Conservation (phyloP, 2,888 invertebrate genomes). For the Periphyllus acericola region DNA sequence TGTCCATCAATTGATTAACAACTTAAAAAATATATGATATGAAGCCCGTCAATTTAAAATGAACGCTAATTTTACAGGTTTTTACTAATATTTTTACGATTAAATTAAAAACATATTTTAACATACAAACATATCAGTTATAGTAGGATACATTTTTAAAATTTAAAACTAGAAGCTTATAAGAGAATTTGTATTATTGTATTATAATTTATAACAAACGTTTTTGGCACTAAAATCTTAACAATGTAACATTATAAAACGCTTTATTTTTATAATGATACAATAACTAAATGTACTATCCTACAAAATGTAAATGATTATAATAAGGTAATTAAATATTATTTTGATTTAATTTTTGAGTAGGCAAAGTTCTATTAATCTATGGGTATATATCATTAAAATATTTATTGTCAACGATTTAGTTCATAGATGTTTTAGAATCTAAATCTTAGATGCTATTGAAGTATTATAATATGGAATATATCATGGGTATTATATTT, state of each 20-base stretch:
- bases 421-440: background rate
- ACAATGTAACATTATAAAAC: too few relatives aligned
- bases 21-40: background rate
- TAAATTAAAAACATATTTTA: background rate
- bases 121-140: background rate
- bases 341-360: background rate
- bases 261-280: too few relatives aligned
- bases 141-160: background rate
- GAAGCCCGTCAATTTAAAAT: background rate
- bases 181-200: too few relatives aligned
- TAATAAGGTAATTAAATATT: background rate
- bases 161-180: background rate
- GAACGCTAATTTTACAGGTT: background rate
- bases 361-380: background rate
- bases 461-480: background rate
- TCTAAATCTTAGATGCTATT: background rate
- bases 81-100: background rate
- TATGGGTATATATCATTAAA: background rate
- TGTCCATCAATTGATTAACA: background rate
- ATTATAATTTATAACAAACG: background rate
- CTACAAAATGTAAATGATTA: too few relatives aligned
- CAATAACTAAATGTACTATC: too few relatives aligned
- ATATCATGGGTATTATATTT: background rate
- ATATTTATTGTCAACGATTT: background rate
- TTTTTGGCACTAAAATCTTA: too few relatives aligned